These are phyloP conservation scores for Hemicrepidius hirtus DNA, from an alignment of 2,888 invertebrate genomes.

Conservation along the genomic window DNA sequence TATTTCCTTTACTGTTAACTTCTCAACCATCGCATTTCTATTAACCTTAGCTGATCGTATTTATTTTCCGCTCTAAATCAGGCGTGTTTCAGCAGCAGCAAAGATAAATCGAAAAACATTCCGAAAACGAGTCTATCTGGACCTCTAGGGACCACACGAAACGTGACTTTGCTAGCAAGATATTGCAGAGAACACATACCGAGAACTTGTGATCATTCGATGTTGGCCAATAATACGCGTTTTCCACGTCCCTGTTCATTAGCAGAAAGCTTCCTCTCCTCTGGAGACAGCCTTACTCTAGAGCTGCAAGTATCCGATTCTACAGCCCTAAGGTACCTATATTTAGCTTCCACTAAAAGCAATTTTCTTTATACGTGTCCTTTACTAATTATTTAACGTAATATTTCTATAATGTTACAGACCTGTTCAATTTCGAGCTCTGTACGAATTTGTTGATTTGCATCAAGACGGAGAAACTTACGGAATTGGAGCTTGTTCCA, in stretches of 20 bases:
- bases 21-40: constrained; percentile 35
- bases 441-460: constrained; percentile 92
- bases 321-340: constrained; percentile 85
- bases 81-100: constrained; percentile 63
- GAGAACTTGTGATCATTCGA: constrained; percentile 87
- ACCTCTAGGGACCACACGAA: constrained; percentile 75
- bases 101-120: constrained; percentile 64
- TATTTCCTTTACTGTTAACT: constrained; percentile 38
- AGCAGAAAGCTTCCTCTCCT: constrained; percentile 88
- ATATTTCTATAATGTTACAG: constrained; percentile 71
- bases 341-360: constrained; percentile 10
- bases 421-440: constrained; percentile 87
- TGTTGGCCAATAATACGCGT: constrained; percentile 75
- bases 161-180: constrained; percentile 86
- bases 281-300: constrained; percentile 86
- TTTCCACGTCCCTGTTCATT: constrained; percentile 83
- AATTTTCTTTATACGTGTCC: constrained; percentile 22
- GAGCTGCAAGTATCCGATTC: constrained; percentile 88
- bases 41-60: constrained; percentile 32
- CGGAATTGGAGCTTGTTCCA: constrained; percentile 84
- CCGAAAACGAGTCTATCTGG: constrained; percentile 64
- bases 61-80: constrained; percentile 48
- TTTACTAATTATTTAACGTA: not conserved
- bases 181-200: constrained; percentile 90
- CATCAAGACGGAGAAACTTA: constrained; percentile 89